These are phyloP conservation scores for Eidolon helvum DNA, from an alignment of 2,113 vertebrate species.

Conservation along the genomic window DNA sequence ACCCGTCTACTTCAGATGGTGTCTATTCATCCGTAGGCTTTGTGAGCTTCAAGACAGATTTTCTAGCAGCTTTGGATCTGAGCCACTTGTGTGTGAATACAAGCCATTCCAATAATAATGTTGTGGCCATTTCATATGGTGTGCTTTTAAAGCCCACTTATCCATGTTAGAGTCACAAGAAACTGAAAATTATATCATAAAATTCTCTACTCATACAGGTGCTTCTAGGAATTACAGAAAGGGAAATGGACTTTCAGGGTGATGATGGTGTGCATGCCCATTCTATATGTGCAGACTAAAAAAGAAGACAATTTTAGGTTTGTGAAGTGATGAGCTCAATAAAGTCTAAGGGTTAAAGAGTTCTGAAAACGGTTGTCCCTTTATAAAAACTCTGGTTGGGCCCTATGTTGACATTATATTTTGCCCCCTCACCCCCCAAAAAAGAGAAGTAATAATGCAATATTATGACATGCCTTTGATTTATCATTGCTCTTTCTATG, in stretches of 20 bases:
- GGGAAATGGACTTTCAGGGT: slow-evolving; percentile 31
- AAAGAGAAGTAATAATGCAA: not conserved
- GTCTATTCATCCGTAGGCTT: slow-evolving; percentile 38
- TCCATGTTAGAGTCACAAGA: slow-evolving; percentile 67
- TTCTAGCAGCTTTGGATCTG: slow-evolving; percentile 58
- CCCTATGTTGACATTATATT: not conserved
- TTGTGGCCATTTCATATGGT: slow-evolving; percentile 71
- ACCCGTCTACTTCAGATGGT: not conserved
- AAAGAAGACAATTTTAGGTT: not conserved
- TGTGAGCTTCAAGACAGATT: slow-evolving; percentile 13
- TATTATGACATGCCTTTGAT: not conserved
- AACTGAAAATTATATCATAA: slow-evolving; percentile 42
- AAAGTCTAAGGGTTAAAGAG: not conserved
- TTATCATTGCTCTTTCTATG: not conserved
- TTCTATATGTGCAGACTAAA: not conserved
- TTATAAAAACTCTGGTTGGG: not conserved
- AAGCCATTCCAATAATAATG: slow-evolving; percentile 38
- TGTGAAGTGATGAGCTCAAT: not conserved
- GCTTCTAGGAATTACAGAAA: slow-evolving; percentile 52
- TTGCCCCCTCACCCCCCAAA: not conserved
- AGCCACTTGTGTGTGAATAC: slow-evolving; percentile 49
- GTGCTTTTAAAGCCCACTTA: slow-evolving; percentile 65
- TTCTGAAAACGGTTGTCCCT: not conserved
- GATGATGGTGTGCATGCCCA: not conserved
- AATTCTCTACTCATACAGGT: slow-evolving; percentile 20